A percentile compares a stretch with the other conserved stretches of the same genome.
These are phyloP conservation scores for Microtus montanus DNA, from an alignment of 2,113 vertebrate species.

Conservation along the genomic window DNA sequence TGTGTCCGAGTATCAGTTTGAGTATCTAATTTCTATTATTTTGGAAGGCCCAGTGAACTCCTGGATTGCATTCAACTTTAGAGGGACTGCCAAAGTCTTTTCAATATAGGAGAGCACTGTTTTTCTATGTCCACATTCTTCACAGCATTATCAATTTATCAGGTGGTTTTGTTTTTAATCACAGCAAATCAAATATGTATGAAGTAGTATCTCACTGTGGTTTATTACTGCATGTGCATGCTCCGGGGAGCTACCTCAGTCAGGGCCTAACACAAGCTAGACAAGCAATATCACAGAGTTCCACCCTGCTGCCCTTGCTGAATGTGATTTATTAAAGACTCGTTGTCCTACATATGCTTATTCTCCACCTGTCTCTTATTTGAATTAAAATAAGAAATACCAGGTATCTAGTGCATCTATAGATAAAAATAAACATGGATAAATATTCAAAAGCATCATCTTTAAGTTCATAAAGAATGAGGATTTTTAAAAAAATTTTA, in stretches of 20 bases:
- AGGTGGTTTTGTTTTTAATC: neutral
- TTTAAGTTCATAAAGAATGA: neutral
- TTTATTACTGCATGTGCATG: neutral
- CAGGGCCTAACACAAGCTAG: neutral
- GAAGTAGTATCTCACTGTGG: neutral
- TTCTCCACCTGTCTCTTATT: neutral
- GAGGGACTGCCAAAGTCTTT: neutral
- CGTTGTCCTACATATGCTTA: neutral
- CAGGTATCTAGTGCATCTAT: neutral
- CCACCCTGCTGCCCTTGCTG: too few species aligned
- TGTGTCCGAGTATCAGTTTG: conserved; percentile 3
- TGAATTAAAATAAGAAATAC: neutral
- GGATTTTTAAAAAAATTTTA: neutral
- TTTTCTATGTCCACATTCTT: neutral
- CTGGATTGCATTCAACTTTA: neutral
- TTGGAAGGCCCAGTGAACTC: neutral
- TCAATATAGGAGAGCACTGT: neutral
- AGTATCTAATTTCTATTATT: conserved; percentile 23
- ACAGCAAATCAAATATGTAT: neutral
- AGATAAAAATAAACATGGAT: neutral
- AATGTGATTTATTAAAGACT: neutral
- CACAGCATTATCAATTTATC: neutral
- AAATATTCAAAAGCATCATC: conserved; percentile 2
- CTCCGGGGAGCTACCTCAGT: neutral
- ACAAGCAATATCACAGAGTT: neutral